Conservation (phyloP, 2,888 invertebrate species). For the Patella caerulea region DNA sequence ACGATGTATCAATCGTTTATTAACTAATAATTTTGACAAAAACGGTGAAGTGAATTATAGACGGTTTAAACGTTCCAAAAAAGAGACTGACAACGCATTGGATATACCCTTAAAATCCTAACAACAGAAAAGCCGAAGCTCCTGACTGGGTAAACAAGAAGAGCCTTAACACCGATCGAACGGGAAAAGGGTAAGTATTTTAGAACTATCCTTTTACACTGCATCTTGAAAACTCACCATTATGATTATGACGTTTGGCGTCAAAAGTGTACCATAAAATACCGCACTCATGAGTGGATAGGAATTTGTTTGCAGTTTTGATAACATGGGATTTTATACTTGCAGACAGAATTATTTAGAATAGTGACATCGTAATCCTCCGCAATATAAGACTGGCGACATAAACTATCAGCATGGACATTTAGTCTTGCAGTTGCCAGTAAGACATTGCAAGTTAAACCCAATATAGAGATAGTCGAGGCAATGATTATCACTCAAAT, state of each 20-base stretch:
- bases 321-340: not conserved
- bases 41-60: too few relatives aligned
- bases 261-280: not conserved
- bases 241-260: not conserved
- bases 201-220: too few relatives aligned
- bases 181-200: too few relatives aligned
- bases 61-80: too few relatives aligned
- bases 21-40: too few relatives aligned
- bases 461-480: not conserved
- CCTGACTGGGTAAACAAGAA: not conserved
- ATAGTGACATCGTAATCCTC: not conserved
- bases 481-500: not conserved
- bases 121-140: not conserved
- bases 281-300: too few relatives aligned
- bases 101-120: too few relatives aligned
- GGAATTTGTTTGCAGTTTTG: not conserved
- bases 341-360: not conserved
- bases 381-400: not conserved
- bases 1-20: too few relatives aligned
- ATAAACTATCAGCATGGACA: not conserved
- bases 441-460: not conserved
- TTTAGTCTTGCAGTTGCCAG: not conserved
- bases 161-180: not conserved
- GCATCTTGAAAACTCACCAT: too few relatives aligned
- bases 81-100: too few relatives aligned